phyloP scores from a whole-genome alignment of 2,797 vertebrate species.

The Pseudochirops cupreus region DNA sequence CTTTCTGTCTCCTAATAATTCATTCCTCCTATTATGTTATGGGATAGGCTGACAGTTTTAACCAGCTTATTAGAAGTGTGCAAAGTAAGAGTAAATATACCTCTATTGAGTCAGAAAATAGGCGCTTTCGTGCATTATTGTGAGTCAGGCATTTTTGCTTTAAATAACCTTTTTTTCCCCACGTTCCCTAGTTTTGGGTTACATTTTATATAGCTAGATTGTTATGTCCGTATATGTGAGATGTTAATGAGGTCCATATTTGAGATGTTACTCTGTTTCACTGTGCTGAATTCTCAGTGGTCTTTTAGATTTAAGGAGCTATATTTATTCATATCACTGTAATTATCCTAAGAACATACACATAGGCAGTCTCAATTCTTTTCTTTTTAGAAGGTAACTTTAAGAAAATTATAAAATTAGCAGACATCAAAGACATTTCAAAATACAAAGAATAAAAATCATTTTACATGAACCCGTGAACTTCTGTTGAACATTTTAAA shows the following conservation, averaged over 20 bases:
- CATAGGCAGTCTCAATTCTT: too few species aligned
- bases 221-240: not conserved
- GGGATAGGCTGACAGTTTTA: constrained; percentile 12
- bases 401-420: too few species aligned
- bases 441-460: too few species aligned
- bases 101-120: not conserved
- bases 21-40: not conserved
- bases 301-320: too few species aligned
- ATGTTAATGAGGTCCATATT: too few species aligned
- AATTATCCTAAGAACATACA: too few species aligned
- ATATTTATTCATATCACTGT: too few species aligned
- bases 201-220: not conserved
- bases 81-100: not conserved
- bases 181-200: not conserved
- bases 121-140: not conserved
- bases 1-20: not conserved
- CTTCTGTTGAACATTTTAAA: not conserved
- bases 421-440: too few species aligned
- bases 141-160: not conserved
- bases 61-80: not conserved
- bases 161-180: not conserved
- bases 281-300: too few species aligned
- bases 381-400: too few species aligned
- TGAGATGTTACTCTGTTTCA: too few species aligned
- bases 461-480: not conserved